Conservation (phyloP, 35 echinoderm and acorn worm species). For the Anneissia japonica region DNA sequence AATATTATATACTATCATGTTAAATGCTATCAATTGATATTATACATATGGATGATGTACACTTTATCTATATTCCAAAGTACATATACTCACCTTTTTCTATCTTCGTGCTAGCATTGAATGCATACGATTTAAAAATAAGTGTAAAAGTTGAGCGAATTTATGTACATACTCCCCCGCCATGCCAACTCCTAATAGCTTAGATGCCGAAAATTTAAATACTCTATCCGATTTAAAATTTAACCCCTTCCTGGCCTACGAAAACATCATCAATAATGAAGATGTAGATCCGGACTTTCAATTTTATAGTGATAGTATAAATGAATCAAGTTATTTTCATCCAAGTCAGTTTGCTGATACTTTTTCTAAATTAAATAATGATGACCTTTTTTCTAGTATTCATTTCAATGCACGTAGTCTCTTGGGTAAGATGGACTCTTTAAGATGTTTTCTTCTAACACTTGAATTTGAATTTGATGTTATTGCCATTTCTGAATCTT, state of each 20-base stretch:
- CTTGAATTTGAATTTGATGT: neutral
- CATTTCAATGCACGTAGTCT: neutral
- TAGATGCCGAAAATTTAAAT: neutral
- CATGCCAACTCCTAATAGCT: too few species aligned
- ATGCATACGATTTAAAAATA: too few species aligned
- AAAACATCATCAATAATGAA: neutral
- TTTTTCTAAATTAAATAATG: neutral
- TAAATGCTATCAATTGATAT: too few species aligned
- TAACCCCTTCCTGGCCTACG: neutral
- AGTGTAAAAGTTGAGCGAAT: too few species aligned
- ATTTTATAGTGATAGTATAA: neutral
- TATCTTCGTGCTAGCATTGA: too few species aligned
- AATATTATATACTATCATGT: too few species aligned
- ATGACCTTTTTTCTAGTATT: neutral
- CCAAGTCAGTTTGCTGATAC: neutral
- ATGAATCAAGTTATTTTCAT: neutral
- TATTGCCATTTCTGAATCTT: neutral
- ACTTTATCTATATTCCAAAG: too few species aligned
- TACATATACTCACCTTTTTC: too few species aligned
- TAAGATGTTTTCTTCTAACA: neutral
- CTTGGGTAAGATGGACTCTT: neutral
- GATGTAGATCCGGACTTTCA: neutral
- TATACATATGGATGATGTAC: too few species aligned
- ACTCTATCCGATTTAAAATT: neutral
- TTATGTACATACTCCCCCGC: too few species aligned